phyloP scores from a whole-genome alignment of 2,113 vertebrate species.

The Macroglossus sobrinus region DNA sequence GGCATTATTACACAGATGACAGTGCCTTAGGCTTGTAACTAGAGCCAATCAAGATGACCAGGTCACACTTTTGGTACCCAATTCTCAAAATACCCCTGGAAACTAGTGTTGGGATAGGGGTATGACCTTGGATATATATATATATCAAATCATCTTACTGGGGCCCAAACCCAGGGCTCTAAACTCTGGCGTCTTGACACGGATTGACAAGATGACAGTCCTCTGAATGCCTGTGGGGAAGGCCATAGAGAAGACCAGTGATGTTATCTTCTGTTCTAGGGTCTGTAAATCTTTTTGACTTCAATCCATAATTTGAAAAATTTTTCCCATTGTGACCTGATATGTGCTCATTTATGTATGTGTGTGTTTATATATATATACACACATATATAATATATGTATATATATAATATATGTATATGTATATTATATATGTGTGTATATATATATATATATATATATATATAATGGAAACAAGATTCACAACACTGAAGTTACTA shows the following conservation, averaged over 20 bases:
- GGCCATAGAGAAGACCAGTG: not conserved
- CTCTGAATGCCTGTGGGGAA: not conserved
- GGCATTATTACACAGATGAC: not conserved
- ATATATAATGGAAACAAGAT: not conserved
- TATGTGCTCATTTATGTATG: not conserved
- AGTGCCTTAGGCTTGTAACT: not conserved
- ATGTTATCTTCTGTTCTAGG: not conserved
- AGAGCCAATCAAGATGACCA: not conserved
- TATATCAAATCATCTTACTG: not conserved
- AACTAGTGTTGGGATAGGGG: not conserved
- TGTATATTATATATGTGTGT: not conserved
- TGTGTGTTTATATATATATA: not conserved
- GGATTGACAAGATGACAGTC: not conserved
- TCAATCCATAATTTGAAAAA: not conserved
- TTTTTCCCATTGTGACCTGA: not conserved
- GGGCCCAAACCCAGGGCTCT: not conserved
- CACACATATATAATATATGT: too few species aligned
- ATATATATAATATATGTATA: too few species aligned
- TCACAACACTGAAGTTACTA: not conserved
- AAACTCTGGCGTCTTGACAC: not conserved
- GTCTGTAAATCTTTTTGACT: not conserved
- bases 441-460: not conserved
- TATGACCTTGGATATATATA: not conserved
- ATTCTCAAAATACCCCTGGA: not conserved
- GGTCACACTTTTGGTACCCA: not conserved